Evolutionary conservation across 1,140 invertebrate genomes (phyloP), one percentile per base, ranked within the genome.

Genomic region (Cherax destructor): DNA sequence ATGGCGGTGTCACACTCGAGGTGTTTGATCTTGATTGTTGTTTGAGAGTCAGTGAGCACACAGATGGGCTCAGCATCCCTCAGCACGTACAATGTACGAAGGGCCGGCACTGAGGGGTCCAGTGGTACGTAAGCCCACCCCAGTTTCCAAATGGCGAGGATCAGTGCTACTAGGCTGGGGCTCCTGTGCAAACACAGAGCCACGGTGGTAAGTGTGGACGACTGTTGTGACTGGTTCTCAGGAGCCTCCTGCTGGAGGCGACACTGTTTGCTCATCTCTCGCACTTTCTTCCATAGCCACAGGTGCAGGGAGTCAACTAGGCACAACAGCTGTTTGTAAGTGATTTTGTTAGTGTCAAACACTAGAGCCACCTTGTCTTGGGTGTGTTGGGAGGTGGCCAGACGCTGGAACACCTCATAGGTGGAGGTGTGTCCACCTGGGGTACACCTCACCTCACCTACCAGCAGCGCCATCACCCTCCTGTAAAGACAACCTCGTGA

Each of bases 111-210:
- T 79, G 95, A 96, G 1, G 96, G 95, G 94, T 98, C 97, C 85
- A 98, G 95, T 0, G 97, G 97, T 59, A 98, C 94, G 94, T 98
- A 98, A 0, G 97, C 96, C 76, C 96, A 97, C 0, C 97, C 97
- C 0, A 96, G 95, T 95, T 98, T 98, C 95, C 97, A 96, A 76
- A 97, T 96, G 16, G 97, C 96, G 86, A 98, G 94, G 47, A 98
- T 94, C 0, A 96, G 94, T 0, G 96, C 95, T 2, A 98, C 95
- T 41, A 98, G 95, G 30, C 96, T 95, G 93, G 97, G 96, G 16
- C 96, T 96, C 0, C 97, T 97, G 87, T 96, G 95, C 95, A 98
- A 96, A 93, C 96, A 97, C 0, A 98, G 72, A 24, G 83, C 88
- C 21, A 91, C 49, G 30, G 50, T 84, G 10, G 74, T 79, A 4